Conservation (phyloP, 2,113 vertebrate genomes). For the Thalassoma bifasciatum region DNA sequence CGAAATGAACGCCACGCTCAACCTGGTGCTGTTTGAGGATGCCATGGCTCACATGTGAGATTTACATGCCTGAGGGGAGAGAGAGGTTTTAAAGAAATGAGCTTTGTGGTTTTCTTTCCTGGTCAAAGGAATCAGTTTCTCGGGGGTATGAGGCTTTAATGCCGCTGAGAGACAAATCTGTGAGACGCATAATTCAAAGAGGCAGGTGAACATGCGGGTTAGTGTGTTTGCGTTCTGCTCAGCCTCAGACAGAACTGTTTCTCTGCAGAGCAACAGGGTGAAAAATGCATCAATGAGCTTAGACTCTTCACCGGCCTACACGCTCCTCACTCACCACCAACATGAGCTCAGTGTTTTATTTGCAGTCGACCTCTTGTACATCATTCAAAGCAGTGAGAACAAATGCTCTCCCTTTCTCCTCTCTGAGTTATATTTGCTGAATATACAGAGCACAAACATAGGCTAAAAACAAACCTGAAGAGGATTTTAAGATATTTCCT, state of each 20-base stretch:
- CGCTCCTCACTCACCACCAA: not conserved
- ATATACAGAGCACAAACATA: not conserved
- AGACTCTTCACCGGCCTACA: not conserved
- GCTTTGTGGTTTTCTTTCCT: conserved; percentile 31
- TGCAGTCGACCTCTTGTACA: not conserved
- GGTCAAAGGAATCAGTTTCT: conserved; percentile 31
- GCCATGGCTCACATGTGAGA: conserved; percentile 95
- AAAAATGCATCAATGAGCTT: not conserved
- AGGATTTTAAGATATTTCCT: too few relatives aligned
- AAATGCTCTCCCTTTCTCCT: not conserved
- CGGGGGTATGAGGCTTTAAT: conserved; percentile 40
- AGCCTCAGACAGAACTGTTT: not conserved
- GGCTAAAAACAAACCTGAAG: not conserved
- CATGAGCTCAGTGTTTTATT: not conserved
- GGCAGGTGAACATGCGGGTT: not conserved
- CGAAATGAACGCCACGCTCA: conserved; percentile 90
- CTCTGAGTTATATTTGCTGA: not conserved
- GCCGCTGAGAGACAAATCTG: not conserved
- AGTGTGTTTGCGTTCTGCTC: not conserved
- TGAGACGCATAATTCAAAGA: not conserved
- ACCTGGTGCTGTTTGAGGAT: conserved; percentile 95
- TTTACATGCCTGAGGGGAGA: not conserved
- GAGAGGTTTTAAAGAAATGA: not conserved
- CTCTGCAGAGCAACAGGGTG: not conserved
- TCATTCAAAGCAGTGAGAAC: not conserved